Evolutionary conservation across 64 coral and sea anemone species (phyloP).

Genomic region (Porites australiensis): DNA sequence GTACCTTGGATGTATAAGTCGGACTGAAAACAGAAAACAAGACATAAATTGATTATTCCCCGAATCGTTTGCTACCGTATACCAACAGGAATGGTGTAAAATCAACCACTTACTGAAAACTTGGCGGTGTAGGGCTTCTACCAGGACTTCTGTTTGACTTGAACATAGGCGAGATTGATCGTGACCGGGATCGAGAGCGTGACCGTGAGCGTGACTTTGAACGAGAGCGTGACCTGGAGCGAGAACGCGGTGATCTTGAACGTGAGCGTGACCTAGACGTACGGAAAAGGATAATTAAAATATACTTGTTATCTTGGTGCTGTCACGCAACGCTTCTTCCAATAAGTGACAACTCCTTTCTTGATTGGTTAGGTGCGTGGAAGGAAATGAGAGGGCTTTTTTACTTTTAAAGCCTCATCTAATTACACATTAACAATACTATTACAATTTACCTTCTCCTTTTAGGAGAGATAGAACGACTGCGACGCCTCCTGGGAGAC

Average conservation of each 20-base stretch:
- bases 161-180: slow-evolving; percentile 77
- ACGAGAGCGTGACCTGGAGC: slow-evolving; percentile 53
- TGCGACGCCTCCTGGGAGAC: slow-evolving; percentile 52
- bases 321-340: neutral
- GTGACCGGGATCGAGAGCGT: slow-evolving; percentile 71
- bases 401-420: neutral
- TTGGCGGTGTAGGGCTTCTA: slow-evolving; percentile 89
- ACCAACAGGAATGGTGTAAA: neutral
- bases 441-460: slow-evolving; percentile 43
- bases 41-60: neutral
- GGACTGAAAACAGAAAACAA: slow-evolving; percentile 50
- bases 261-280: slow-evolving; percentile 24
- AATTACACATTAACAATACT: neutral
- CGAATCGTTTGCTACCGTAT: neutral
- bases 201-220: slow-evolving; percentile 65
- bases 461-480: slow-evolving; percentile 59
- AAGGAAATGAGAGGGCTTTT: no score
- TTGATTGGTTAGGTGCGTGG: no score
- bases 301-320: no score
- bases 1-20: slow-evolving; percentile 45
- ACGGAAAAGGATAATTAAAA: neutral
- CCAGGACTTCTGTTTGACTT: slow-evolving; percentile 53
- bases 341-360: no score
- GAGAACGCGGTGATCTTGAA: slow-evolving; percentile 37
- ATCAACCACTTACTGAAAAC: slow-evolving; percentile 71